Base-by-base conservation (phyloP, 2,888 invertebrate genomes). In the Pammene fasciana region DNA sequence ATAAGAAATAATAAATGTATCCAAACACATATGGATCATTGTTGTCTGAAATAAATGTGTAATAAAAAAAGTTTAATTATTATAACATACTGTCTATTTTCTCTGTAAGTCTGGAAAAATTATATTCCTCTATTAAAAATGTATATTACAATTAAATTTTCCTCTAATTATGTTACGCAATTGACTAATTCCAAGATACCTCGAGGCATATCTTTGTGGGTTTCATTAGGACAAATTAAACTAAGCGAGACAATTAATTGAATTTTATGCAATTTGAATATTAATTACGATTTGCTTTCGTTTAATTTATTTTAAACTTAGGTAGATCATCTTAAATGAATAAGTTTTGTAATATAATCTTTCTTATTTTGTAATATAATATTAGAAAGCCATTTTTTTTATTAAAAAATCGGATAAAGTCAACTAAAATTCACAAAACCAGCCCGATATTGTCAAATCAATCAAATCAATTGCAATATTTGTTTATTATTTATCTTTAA, bases 191-290 rank as follows among this genome's bases (percentile, higher is more conserved):
- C 43, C 10, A 5, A 16, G 56, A 7, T 55, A 41, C 41, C 13
- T 13, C 45, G 9, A 41, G 57, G 57, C 57, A 43, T 18, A 26
- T 18, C 26, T 43, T 43, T 26, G 41, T 41, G 45, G 26, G 45
- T 59, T 57, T 59, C 43, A 59, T 59, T 59, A 59, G n/a, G n/a
- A 43, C 57, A 59, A 59, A 45, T 59, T n/a, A 59, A n/a, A 59
- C 57, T 43, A 57, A 43, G 41, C 9, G 41, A 7, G 18, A 9
- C 26, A 57, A 18, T 38, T 57, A 16, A 57, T 41, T 56, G 56
- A 34, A 43, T 56, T 36, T 13, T 43, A 38, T 16, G 41, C 8
- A 11, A 56, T 57, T 57, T 18, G 18, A 41, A 57, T 57, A 57
- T 57, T 43, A 7, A 57, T 57, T 57, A 41, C 57, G 14, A 38